Conservation (phyloP, 2,113 vertebrate genomes). For the Podiceps cristatus region DNA sequence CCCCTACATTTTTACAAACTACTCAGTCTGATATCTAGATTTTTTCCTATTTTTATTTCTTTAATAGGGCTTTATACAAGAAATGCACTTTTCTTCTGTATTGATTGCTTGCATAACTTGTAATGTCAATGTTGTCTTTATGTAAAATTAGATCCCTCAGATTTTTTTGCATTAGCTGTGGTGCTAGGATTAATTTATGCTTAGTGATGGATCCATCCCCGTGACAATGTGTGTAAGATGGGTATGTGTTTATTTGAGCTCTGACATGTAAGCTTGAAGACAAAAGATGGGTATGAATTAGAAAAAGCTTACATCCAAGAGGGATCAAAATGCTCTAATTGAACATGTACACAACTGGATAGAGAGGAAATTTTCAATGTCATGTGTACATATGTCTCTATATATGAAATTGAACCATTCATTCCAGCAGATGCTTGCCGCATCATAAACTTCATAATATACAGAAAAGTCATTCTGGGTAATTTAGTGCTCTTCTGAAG, state of each 20-base stretch:
- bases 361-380: neutral
- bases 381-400: neutral
- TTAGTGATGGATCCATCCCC: neutral
- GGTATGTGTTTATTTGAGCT: neutral
- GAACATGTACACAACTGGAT: neutral
- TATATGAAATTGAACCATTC: neutral
- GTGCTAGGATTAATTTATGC: neutral
- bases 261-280: neutral
- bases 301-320: neutral
- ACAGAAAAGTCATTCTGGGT: neutral
- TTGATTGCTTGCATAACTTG: neutral
- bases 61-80: neutral
- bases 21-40: neutral
- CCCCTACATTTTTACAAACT: neutral
- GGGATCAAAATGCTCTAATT: neutral
- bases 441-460: neutral
- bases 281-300: neutral
- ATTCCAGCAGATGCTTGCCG: neutral
- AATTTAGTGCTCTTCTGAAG: neutral
- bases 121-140: neutral
- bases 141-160: neutral
- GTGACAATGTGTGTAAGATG: neutral
- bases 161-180: neutral
- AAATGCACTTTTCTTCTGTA: neutral
- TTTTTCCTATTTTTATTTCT: neutral